Base-by-base conservation (phyloP, 2,797 vertebrate genomes). In the Tapirus indicus region DNA sequence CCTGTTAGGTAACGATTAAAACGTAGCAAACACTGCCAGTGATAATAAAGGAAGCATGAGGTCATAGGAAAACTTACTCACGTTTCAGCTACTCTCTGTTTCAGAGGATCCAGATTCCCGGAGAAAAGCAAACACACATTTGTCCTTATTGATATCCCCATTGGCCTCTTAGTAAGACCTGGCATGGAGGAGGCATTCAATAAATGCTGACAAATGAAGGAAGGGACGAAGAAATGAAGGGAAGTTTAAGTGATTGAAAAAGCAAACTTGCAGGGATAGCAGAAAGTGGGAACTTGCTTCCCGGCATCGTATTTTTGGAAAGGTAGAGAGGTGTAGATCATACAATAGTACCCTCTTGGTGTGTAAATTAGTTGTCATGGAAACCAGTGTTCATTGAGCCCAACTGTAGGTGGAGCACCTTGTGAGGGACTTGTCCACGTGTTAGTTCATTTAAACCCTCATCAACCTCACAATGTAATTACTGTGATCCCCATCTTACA, bases 1-100 rank as follows among this genome's bases (percentile, higher is more conserved):
- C 80, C 0, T 0, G 62, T 98, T 95, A 98, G 97, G 97, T 97
- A 97, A 97, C 95, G 97, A 97, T 97, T 92, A 66, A 95, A 98
- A 86, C 0, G 0, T 74, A 94, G 98, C 95, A 93, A 94, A 97
- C 17, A 64, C 72, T 44, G 83, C 71, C 96, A 98, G 1, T 90
- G 95, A 74, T 92, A 66, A 96, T 85, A 5, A 86, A 97, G 87
- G 94, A 64, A 71, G 96, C 96, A 87, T 98, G 64, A 98, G 91
- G 97, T 98, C 88, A 98, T 77, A 97, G 97, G 96, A 95, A 80
- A 77, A 85, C 94, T 35, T 91, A 96, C 82, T 96, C 0, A 0
- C 35, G 11, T 96, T 96, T 88, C 95, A 69, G 96, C 54, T 95
- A 41, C 96, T 97, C 84, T 47, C 75, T 82, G 38, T 84, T 93